Evolutionary conservation across 2,888 invertebrate species (phyloP), one percentile per base, ranked within the genome.

Genomic region (Galerucella calmariensis): DNA sequence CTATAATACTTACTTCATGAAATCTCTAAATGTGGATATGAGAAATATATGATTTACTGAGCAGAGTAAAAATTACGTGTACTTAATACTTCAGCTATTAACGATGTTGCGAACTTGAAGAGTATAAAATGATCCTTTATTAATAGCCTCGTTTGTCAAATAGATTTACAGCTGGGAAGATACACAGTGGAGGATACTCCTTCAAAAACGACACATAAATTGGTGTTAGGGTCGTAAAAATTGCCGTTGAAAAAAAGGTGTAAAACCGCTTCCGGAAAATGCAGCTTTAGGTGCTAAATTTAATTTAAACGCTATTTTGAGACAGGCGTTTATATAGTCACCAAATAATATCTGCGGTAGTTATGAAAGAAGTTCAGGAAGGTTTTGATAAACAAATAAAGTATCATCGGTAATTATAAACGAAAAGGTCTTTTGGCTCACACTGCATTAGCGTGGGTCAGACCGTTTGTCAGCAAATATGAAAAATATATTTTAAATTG

Each of bases 271-370:
- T 69, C 61, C 53, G 66, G 51, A 69, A 69, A 73, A 58, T 69
- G 73, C 73, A 68, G 73, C 73, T 69, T 69, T 66, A 67, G 73
- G 72, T 73, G 69, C 69, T 73, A 46, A 73, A 69, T 73, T 73
- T 69, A 69, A 73, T 73, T 69, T 73, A 65, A 65, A 73, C 67
- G 66, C 69, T 58, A 69, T 61, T 73, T 73, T 66, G 48, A 59
- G 69, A 69, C 69, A 66, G 69, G 73, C 69, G 44, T 53, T 67
- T 72, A n/a, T n/a, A n/a, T n/a, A 62, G 56, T 63, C 72, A 72
- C 53, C 58, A 24, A 53, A 56, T 56, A 67, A 67, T 53, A 67
- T 67, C 35, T 67, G 58, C 27, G 20, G 44, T 16, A 20, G 10
- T 67, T 67, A 58, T 16, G 65, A 12, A 58, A 65, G 58, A 56